Evolutionary conservation across 2,797 vertebrate genomes (phyloP).

Genomic region (Gymnothorax reevesii): DNA sequence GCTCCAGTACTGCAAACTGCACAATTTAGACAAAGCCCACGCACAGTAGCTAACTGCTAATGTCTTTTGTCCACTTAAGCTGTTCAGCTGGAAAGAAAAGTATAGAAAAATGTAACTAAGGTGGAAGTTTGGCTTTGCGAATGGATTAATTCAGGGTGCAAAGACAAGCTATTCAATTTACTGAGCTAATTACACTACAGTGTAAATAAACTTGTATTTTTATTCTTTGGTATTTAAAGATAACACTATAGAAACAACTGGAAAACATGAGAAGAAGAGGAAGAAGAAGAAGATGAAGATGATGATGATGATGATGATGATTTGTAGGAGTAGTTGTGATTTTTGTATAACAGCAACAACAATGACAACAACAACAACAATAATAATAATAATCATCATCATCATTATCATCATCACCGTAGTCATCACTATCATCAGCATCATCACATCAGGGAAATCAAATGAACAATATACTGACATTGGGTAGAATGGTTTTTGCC

Average conservation of each 20-base stretch:
- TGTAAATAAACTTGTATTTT: background rate
- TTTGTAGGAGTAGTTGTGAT: background rate
- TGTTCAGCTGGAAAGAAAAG: background rate
- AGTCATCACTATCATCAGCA: slow-evolving; percentile 2
- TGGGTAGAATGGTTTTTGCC: slow-evolving; percentile 30
- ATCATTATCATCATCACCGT: slow-evolving; percentile 10
- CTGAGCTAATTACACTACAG: background rate
- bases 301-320: background rate
- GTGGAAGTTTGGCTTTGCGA: background rate
- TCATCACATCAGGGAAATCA: background rate
- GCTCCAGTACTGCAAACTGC: background rate
- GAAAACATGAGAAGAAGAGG: background rate
- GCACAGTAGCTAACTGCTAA: background rate
- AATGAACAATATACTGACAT: slow-evolving; percentile 12
- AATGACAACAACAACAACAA: background rate
- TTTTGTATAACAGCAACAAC: no score
- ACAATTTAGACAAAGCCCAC: background rate
- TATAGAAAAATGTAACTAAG: background rate
- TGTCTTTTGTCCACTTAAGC: background rate
- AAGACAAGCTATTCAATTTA: background rate
- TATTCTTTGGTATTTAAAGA: background rate
- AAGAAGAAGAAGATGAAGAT: background rate
- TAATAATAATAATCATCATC: slow-evolving; percentile 13
- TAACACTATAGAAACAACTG: background rate
- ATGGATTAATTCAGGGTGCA: background rate